phyloP scores from a whole-genome alignment of 2,888 invertebrate genomes.

The Polydesmus complanatus region DNA sequence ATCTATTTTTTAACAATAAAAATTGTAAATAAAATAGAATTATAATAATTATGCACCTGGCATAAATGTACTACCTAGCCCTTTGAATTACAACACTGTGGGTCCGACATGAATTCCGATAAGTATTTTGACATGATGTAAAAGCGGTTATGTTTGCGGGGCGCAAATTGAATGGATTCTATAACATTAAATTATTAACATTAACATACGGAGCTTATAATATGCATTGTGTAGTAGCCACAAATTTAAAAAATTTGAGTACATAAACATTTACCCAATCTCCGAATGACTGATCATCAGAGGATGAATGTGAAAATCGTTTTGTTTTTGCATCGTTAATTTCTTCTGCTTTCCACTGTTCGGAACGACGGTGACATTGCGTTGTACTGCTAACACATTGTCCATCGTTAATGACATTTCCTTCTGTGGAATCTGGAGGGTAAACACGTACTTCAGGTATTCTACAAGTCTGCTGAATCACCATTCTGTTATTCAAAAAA shows the following conservation, averaged over 20 bases:
- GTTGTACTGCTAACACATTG: background rate
- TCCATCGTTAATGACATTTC: background rate
- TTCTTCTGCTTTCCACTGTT: background rate
- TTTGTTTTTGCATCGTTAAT: background rate
- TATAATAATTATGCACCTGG: background rate
- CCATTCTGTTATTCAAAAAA: constrained; percentile 1
- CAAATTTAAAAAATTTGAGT: no score
- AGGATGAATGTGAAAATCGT: background rate
- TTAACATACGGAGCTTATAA: no score
- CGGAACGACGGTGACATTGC: background rate
- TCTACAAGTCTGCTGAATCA: background rate
- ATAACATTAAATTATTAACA: no score
- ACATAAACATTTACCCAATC: no score
- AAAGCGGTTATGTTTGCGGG: constrained; percentile 58
- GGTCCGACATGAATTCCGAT: constrained; percentile 31
- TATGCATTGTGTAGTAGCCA: no score
- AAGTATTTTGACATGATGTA: constrained; percentile 26
- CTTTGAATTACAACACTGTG: constrained; percentile 30
- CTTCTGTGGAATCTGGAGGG: constrained; percentile 1
- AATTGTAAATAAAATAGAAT: constrained; percentile 25
- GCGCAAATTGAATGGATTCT: constrained; percentile 49
- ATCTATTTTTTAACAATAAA: constrained; percentile 23
- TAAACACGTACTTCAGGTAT: constrained; percentile 6
- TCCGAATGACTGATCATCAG: background rate
- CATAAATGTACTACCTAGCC: constrained; percentile 25